Evolutionary conservation across 35 echinoderm and acorn worm genomes (phyloP).

Genomic region (Holothuria glaberrima): DNA sequence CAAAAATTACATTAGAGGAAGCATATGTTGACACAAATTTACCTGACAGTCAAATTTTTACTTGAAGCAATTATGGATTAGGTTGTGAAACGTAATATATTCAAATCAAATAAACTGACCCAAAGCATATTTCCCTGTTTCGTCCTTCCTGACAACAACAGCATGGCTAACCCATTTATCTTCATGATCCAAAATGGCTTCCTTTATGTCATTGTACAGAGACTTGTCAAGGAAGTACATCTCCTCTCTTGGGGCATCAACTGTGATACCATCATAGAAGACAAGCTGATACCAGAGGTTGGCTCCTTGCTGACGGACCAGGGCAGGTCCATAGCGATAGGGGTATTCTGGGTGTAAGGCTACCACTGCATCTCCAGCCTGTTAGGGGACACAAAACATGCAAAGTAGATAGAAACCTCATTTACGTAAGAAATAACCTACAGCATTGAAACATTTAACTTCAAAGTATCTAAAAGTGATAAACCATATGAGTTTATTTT

Average conservation of each 20-base stretch:
- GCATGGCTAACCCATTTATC: conserved; percentile 81
- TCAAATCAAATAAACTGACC: conserved; percentile 53
- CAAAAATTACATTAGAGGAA: too few relatives aligned
- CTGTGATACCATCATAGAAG: conserved; percentile 83
- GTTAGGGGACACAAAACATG: background rate
- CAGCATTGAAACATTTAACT: too few relatives aligned
- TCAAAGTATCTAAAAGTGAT: too few relatives aligned
- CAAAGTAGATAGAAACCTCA: too few relatives aligned
- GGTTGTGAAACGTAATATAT: too few relatives aligned
- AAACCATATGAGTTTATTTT: too few relatives aligned
- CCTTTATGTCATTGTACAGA: conserved; percentile 58
- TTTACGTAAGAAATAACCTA: too few relatives aligned
- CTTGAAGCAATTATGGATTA: too few relatives aligned
- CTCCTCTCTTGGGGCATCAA: conserved; percentile 88
- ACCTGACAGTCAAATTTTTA: too few relatives aligned
- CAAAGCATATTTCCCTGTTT: conserved; percentile 73
- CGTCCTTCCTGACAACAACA: conserved; percentile 82
- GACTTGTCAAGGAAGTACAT: conserved; percentile 70
- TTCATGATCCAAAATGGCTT: conserved; percentile 74
- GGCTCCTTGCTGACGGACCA: conserved; percentile 57
- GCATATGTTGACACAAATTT: too few relatives aligned
- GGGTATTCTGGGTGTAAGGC: conserved; percentile 86
- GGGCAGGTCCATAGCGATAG: conserved; percentile 79
- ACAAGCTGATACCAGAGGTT: conserved; percentile 89
- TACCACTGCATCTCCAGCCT: conserved; percentile 77